Base-by-base conservation (phyloP, 2,888 invertebrate species). In the Ptilodon capucinus region DNA sequence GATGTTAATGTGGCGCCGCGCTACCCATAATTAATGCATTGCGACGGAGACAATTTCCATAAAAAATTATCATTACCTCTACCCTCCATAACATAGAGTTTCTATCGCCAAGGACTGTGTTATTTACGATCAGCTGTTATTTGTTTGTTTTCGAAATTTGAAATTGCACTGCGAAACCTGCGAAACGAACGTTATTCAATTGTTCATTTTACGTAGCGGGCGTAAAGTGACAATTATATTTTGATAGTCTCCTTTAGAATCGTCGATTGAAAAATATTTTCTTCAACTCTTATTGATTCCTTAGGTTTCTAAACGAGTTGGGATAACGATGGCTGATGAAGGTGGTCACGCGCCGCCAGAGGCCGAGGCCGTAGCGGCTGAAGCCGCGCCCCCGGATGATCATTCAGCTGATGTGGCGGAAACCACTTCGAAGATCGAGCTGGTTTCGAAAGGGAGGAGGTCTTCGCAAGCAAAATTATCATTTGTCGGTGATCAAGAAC, bases 351-450 rank as follows among this genome's bases (percentile, higher is more conserved):
- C 54, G 4, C 62, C 61, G 7, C 64, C 63, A 11, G 66, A 64
- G 30, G 54, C 53, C 21, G 51, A 49, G 6, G 60, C 51, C 21
- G 60, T 34, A 23, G 60, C 38, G 18, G 55, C 36, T 11, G 55
- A 42, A n/a, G 55, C 36, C 4, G 61, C 46, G n/a, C 58, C 39
- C 9, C 51, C 48, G 8, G 68, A 56, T 8, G 67, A 68, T 34
- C 70, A 69, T 23, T 66, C 54, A 0, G 67, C 46, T 21, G 77
- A 76, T 55, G 57, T 77, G 4, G 66, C 64, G 3, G 61, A 74
- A 2, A 76, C 78, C 30, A 62, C 70, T 32, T 62, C 57, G 19
- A 73, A 68, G 50, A 69, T 79, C 21, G 76, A 77, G 34, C 77
- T 80, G 34, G 38, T 70, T 0, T 50, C 57, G 4, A 51, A 51